Evolutionary conservation across 2,888 invertebrate species (phyloP).

Genomic region (Andrena dorsata): DNA sequence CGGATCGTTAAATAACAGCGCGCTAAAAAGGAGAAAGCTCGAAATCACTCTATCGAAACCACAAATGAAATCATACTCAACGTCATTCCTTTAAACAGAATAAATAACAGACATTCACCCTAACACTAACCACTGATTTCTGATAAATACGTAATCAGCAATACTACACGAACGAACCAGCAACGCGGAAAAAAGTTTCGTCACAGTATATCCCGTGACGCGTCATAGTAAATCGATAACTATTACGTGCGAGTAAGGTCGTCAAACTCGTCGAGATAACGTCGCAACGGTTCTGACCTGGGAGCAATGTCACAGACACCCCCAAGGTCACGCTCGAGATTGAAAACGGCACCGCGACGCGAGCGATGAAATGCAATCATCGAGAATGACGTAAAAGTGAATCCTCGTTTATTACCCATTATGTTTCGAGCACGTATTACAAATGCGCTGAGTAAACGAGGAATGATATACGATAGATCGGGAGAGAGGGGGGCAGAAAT

Average conservation of each 20-base stretch:
- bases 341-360: neutral
- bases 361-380: neutral
- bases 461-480: too few species aligned
- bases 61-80: neutral
- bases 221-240: neutral
- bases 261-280: neutral
- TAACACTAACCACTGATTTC: too few species aligned
- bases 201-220: too few species aligned
- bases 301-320: neutral
- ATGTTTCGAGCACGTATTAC: neutral
- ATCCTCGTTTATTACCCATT: constrained; percentile 12
- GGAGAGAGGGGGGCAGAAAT: too few species aligned
- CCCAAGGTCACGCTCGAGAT: neutral
- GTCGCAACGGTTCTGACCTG: neutral
- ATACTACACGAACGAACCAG: too few species aligned
- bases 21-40: neutral
- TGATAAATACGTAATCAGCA: too few species aligned
- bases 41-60: neutral
- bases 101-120: neutral
- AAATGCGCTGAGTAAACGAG: too few species aligned
- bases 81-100: neutral
- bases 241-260: neutral
- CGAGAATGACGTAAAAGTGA: neutral
- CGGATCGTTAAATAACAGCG: neutral
- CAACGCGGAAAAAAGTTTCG: too few species aligned